Conservation (phyloP, 37 sponge, comb jelly and placozoan species). For the Diacarnus erythraeanus region DNA sequence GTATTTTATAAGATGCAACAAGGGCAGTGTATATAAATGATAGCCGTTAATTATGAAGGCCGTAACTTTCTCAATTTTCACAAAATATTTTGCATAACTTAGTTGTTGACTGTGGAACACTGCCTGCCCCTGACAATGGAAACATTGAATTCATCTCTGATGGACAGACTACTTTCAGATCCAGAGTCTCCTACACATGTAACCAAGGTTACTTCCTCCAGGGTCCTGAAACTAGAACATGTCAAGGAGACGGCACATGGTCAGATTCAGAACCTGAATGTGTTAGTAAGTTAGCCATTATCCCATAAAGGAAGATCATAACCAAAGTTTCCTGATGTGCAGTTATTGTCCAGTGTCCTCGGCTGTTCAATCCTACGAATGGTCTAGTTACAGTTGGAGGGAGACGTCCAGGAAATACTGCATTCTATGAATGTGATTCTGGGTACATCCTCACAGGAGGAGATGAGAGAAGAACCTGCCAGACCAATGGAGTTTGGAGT, state of each 20-base stretch:
- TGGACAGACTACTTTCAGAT: slow-evolving; percentile 15
- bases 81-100: not conserved
- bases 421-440: slow-evolving; percentile 36
- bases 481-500: slow-evolving; percentile 52
- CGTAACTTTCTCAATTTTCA: not conserved
- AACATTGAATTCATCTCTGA: not conserved
- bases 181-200: slow-evolving; percentile 56
- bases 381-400: slow-evolving; percentile 12
- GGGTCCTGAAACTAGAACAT: slow-evolving; percentile 34
- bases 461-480: slow-evolving; percentile 32
- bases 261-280: slow-evolving; percentile 46
- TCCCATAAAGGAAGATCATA: not conserved
- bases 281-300: slow-evolving; percentile 27
- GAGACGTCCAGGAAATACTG: slow-evolving; percentile 8
- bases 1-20: not conserved
- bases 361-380: slow-evolving; percentile 17
- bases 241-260: slow-evolving; percentile 55
- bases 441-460: slow-evolving; percentile 36
- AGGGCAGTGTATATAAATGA: not conserved
- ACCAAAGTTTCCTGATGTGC: not conserved
- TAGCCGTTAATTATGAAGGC: not conserved
- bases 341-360: slow-evolving; percentile 28
- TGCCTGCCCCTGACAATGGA: slow-evolving; percentile 28
- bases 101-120: slow-evolving; percentile 61
- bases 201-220: slow-evolving; percentile 37